These are phyloP conservation scores for Andrena camellia DNA, from an alignment of 2,888 invertebrate genomes.

Conservation along the genomic window DNA sequence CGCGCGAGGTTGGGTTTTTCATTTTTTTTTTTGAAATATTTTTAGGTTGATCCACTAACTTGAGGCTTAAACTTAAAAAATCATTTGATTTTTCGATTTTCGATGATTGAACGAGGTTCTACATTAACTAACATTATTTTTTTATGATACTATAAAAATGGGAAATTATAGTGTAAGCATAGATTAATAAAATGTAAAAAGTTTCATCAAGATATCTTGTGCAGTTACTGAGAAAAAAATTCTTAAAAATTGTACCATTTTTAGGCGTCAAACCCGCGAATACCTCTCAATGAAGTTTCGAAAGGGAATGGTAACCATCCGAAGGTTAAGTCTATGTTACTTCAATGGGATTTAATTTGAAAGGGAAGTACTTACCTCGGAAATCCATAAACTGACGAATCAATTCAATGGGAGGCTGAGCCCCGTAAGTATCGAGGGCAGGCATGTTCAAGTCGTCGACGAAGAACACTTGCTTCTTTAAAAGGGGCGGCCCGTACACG, in stretches of 20 bases:
- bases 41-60: too few species aligned
- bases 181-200: too few species aligned
- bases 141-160: too few species aligned
- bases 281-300: background rate
- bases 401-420: conserved; percentile 95
- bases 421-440: conserved; percentile 93
- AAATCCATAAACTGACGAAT: conserved; percentile 95
- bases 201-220: too few species aligned
- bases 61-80: too few species aligned
- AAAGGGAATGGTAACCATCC: background rate
- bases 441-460: conserved; percentile 98
- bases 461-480: conserved; percentile 93
- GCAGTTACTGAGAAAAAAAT: too few species aligned
- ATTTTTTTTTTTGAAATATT: too few species aligned
- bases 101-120: too few species aligned
- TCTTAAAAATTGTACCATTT: background rate
- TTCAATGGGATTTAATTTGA: background rate
- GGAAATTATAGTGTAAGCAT: too few species aligned
- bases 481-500: conserved; percentile 93
- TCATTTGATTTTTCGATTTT: too few species aligned
- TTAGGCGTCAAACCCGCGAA: background rate
- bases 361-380: conserved; percentile 86
- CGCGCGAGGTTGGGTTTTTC: too few species aligned
- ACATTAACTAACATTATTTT: too few species aligned
- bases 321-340: background rate